These are phyloP conservation scores for Paracyclopina nana DNA, from an alignment of 1,140 invertebrate species.

Conservation along the genomic window DNA sequence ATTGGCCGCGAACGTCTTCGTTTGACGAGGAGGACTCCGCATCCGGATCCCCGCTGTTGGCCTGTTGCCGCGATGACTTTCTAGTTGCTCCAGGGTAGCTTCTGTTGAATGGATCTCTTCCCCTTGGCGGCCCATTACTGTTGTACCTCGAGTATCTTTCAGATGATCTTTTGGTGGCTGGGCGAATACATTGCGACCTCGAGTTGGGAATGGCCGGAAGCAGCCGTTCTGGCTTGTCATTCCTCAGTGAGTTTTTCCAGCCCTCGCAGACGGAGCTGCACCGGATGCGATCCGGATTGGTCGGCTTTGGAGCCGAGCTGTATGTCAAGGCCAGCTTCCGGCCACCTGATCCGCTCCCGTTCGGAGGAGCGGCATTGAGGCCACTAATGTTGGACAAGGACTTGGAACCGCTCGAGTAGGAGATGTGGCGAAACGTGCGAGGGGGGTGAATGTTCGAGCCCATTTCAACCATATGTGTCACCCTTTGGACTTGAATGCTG, in stretches of 20 bases:
- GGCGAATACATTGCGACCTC: neutral
- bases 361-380: no score
- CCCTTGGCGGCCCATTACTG: neutral
- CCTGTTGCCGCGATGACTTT: neutral
- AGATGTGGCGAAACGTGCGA: no score
- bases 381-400: no score
- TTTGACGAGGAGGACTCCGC: neutral
- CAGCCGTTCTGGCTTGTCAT: slow-evolving; percentile 13
- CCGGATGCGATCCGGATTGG: neutral
- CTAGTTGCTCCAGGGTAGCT: neutral
- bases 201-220: slow-evolving; percentile 14
- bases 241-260: slow-evolving; percentile 15
- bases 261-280: slow-evolving; percentile 6
- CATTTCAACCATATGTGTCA: no score
- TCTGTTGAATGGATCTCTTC: slow-evolving; percentile 3
- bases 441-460: no score
- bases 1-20: neutral
- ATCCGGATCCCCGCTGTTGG: slow-evolving; percentile 8
- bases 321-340: no score
- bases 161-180: neutral
- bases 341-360: no score
- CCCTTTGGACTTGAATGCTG: no score
- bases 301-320: no score
- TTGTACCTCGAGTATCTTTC: neutral
- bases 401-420: no score